Evolutionary conservation across 2,797 vertebrate species (phyloP), one percentile per base, ranked within the genome.

Genomic region (Clarias pachynema): DNA sequence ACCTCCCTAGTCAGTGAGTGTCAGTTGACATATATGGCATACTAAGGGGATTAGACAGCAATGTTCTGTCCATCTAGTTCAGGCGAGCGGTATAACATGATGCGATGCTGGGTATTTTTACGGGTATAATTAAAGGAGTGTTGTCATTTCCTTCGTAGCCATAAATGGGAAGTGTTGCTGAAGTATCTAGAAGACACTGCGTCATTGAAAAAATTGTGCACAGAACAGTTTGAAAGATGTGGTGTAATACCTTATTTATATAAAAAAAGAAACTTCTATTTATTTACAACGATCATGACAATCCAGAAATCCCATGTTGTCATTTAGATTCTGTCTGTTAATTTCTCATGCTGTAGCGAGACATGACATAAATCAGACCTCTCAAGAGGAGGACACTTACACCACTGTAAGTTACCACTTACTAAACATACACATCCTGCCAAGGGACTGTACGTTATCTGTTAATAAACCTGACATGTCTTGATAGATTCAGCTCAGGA

Each of bases 91-190:
- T 22, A 62, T 62, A 26, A 79, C 65, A 49, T 79, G 34, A 63
- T 65, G 16, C 7, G 15, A 4, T 53, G 77, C 31, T 62, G 29
- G 68, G 14, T 74, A 59, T 73, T 81, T 65, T n/a, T 56, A 10
- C 26, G n/a, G 10, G 62, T 49, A 29, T 80, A 44, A 80, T 80
- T 80, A 80, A 80, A 80, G 37, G 40, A 40, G 34, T 62, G 31
- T 56, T 72, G 77, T 49, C 59, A 44, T 69, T 29, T 29, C 62
- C 66, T 53, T 68, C 22, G 1, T 84, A 60, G 65, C n/a, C 31
- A 69, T 65, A 69, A 84, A 60, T 49, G 63, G 44, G 31, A 66
- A 57, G 44, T 34, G 44, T 44, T 69, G 8, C 22, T 57, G 44
- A 81, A 44, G 62, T 85, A 56, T 65, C 24, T 65, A 66, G 24